Conservation (phyloP, 1,140 invertebrate genomes). For the Saxidomus purpurata region DNA sequence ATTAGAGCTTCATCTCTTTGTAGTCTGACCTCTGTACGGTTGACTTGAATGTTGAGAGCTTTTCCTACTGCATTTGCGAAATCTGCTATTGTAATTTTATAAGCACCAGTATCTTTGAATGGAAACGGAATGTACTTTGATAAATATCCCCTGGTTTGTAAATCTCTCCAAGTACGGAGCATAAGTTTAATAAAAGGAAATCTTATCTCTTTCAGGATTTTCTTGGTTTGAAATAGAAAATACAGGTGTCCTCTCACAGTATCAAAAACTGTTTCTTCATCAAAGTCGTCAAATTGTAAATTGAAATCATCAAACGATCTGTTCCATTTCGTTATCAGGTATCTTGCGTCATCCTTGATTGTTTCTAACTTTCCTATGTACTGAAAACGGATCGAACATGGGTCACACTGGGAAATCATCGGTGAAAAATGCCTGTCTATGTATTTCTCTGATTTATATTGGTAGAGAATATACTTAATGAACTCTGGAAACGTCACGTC, state of each 20-base stretch:
- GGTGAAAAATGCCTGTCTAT: constrained; percentile 83
- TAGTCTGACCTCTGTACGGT: neutral
- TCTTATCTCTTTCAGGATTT: constrained; percentile 35
- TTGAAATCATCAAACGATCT: constrained; percentile 14
- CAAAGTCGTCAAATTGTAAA: constrained; percentile 36
- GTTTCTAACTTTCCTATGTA: constrained; percentile 84
- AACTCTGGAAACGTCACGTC: constrained; percentile 60
- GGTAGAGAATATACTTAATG: constrained; percentile 13
- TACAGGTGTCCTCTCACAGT: neutral
- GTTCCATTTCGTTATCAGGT: constrained; percentile 64
- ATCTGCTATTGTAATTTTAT: constrained; percentile 9
- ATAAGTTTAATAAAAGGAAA: constrained; percentile 59
- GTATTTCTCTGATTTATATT: neutral
- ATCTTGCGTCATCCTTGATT: constrained; percentile 76
- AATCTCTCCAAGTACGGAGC: constrained; percentile 64
- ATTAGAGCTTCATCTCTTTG: constrained; percentile 45
- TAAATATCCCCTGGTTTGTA: constrained; percentile 71
- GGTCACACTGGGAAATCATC: constrained; percentile 79
- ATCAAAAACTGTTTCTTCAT: constrained; percentile 15
- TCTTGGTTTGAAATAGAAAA: constrained; percentile 43
- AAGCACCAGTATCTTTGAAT: constrained; percentile 18
- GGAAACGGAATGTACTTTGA: constrained; percentile 54
- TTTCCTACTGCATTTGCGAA: neutral
- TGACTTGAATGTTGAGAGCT: neutral
- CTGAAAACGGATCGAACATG: constrained; percentile 81